A percentile compares a stretch with the other conserved stretches of the same genome.
Evolutionary conservation across 2,797 vertebrate genomes (phyloP).

Genomic region (Chelmon rostratus): DNA sequence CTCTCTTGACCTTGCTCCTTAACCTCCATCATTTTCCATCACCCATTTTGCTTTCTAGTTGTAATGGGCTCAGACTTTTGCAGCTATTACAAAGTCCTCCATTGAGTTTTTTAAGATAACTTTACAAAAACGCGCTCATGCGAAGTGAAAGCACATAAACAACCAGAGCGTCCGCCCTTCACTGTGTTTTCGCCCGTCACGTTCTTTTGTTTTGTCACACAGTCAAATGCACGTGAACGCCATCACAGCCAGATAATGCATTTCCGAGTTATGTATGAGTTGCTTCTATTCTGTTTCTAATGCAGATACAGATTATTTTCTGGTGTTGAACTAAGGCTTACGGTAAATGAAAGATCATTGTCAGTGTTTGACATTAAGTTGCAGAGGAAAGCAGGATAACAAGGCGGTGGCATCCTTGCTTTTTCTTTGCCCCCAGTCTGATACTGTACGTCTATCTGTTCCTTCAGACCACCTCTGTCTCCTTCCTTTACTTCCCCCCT

Average conservation of each 20-base stretch:
- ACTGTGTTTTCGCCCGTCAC: background rate
- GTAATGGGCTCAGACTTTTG: constrained; percentile 44
- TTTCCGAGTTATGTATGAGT: constrained; percentile 7
- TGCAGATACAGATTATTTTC: background rate
- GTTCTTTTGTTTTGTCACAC: constrained; percentile 11
- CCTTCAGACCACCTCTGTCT: constrained; percentile 36
- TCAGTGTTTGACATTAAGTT: background rate
- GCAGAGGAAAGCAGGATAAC: constrained; percentile 8
- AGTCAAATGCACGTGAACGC: background rate
- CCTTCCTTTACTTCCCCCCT: constrained; percentile 21
- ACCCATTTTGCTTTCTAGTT: constrained; percentile 39
- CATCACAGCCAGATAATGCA: background rate
- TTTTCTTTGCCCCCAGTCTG: background rate
- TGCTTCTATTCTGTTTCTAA: background rate
- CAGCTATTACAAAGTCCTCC: constrained; percentile 37
- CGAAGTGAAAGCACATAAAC: constrained; percentile 15
- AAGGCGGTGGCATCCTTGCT: background rate
- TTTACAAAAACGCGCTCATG: constrained; percentile 15
- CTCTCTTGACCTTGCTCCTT: constrained; percentile 62
- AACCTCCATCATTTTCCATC: constrained; percentile 65
- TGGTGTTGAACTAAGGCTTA: background rate
- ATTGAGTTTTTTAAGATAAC: constrained; percentile 22
- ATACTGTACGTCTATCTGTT: background rate
- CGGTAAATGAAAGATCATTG: background rate
- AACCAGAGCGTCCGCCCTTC: background rate